Evolutionary conservation across 2,113 vertebrate species (phyloP), one percentile per base, ranked within the genome.

Genomic region (Pelvicachromis taeniatus): DNA sequence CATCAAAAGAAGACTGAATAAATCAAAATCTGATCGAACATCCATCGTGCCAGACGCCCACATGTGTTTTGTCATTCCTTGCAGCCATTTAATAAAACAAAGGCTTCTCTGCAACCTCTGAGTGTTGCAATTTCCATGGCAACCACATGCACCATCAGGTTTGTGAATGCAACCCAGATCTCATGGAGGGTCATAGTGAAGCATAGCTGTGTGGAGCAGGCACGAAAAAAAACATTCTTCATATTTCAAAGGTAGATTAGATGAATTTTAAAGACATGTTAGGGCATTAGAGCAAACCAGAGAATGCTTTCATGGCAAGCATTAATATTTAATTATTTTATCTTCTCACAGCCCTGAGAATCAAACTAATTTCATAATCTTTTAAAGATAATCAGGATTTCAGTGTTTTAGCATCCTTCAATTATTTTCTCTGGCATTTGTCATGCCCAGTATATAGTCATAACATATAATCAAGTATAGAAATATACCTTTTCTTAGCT

Each of bases 101-200:
- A 95, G 84, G 78, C 75, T 90, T 78, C 31, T 81, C 65, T 50
- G 85, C 80, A 87, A 92, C 88, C 90, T 92, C 87, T 85, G 85
- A 92, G 89, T 91, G 78, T 88, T 93, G 84, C 29, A 1, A 93
- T 96, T 92, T 90, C 94, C 94, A 95, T 94, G 93, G 95, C 86
- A 95, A 96, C 95, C 68, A 65, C 92, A 94, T 92, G 90, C 54
- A 85, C 87, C 7, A 6, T 7, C 17, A 80, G 73, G 80, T 87
- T 89, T 83, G 19, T 83, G 77, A 92, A 86, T 80, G 78, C 84
- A 82, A 63, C 82, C 78, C 84, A 78, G 87, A 89, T 89, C 91
- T 84, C 77, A 85, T 59, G 5, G 42, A 79, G 79, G 85, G 83
- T 86, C 83, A 86, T 54, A 75, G 55, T 65, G 81, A 65, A 82